Base-by-base conservation (phyloP, 2,797 vertebrate genomes). In the Periparus ater region DNA sequence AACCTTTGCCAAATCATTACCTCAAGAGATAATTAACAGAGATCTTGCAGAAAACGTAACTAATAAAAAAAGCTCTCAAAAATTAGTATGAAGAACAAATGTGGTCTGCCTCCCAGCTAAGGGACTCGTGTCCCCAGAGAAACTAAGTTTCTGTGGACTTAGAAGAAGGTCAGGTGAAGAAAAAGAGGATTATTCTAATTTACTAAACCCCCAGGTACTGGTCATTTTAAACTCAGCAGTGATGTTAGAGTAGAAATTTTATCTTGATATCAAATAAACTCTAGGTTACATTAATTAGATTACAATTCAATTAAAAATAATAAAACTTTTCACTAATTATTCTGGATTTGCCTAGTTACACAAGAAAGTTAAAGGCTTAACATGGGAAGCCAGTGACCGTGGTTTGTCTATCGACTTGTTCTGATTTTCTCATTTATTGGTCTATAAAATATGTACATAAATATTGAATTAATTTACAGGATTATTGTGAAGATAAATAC, bases 1-100 rank as follows among this genome's bases (percentile, higher is more conserved):
- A 97, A 96, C 94, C 91, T 97, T 97, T 97, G 85, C 86, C 93
- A 97, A 95, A 97, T 94, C 91, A 89, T 96, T 96, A 93, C 88
- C 90, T 96, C 88, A 61, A 88, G 77, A 96, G 95, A 97, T 95
- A 96, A 96, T 97, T 96, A 97, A 97, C 82, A 93, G 85, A 89
- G 93, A 96, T 97, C 94, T 93, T 70, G 29, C 42, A 94, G 91
- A 91, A 95, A 94, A 95, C 67, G 88, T 95, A 95, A 93, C 80
- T 96, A 95, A 96, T 86, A 96, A 91, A 93, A 90, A 89, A 94
- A 70, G 48, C 38, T 93, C 85, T 94, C 92, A 89, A 93, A 96
- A 96, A 97, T 94, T 55, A 95, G 60, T 93, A 72, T 3, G 21
- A 85, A 91, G 89, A 91, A 75, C 18, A 83, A 93, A 91, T 47